Percentiles rank a stretch among this genome's conserved stretches.
Conservation (phyloP, 1,140 invertebrate genomes). For the Drusus annulatus region DNA sequence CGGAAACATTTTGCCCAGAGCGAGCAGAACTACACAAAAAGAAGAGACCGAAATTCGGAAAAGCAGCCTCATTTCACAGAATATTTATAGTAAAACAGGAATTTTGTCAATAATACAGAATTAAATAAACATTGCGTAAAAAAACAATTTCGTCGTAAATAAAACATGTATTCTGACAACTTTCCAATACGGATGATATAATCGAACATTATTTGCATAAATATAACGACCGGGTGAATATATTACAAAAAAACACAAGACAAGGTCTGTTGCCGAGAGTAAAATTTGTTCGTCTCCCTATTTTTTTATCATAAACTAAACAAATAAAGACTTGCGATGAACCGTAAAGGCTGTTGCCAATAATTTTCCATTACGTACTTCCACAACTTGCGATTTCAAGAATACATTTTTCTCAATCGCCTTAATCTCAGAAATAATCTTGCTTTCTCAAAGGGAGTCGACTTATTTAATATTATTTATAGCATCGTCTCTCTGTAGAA, state of each 20-base stretch:
- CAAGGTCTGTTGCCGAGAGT: background rate
- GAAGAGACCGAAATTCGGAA: too few relatives aligned
- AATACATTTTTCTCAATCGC: slow-evolving; percentile 40
- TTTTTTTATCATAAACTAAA: slow-evolving; percentile 50
- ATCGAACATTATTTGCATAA: background rate
- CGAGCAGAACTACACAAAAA: too few relatives aligned
- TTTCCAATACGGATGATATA: background rate
- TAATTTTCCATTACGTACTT: slow-evolving; percentile 46
- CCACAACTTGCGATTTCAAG: slow-evolving; percentile 25
- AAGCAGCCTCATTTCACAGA: too few relatives aligned
- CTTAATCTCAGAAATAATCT: background rate
- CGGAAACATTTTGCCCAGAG: too few relatives aligned
- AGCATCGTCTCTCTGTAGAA: too few relatives aligned
- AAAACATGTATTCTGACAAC: background rate
- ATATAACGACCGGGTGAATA: background rate
- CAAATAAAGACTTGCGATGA: slow-evolving; percentile 52
- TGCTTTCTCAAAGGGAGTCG: background rate
- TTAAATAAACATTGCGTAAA: too few relatives aligned
- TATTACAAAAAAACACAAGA: background rate
- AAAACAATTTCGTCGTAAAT: background rate
- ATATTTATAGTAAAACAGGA: too few relatives aligned
- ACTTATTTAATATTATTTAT: too few relatives aligned
- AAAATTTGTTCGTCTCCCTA: background rate
- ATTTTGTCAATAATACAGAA: too few relatives aligned
- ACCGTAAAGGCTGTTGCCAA: slow-evolving; percentile 51